Evolutionary conservation across 2,888 invertebrate species (phyloP).

Genomic region (Scaptomyza parva): DNA sequence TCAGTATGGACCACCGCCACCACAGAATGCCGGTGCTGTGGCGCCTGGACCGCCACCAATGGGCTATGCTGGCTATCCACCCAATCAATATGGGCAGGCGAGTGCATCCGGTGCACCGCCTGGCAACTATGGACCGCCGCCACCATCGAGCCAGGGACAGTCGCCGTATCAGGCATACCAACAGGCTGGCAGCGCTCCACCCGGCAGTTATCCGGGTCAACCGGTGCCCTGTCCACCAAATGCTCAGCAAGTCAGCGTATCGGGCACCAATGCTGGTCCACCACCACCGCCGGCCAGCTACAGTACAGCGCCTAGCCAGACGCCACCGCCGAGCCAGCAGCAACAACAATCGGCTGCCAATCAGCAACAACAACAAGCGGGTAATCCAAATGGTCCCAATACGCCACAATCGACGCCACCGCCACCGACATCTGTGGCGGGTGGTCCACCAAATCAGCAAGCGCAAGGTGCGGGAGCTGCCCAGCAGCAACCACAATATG

Average conservation of each 20-base stretch:
- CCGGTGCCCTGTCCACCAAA: conserved; percentile 67
- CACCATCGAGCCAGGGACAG: conserved; percentile 76
- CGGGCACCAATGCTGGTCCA: conserved; percentile 68
- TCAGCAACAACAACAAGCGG: conserved; percentile 53
- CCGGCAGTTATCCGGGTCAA: conserved; percentile 78
- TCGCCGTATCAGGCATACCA: conserved; percentile 85
- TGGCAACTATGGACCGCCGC: conserved; percentile 85
- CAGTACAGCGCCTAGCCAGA: conserved; percentile 85
- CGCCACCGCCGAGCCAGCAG: conserved; percentile 78
- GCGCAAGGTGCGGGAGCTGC: conserved; percentile 49
- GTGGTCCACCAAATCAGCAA: conserved; percentile 63
- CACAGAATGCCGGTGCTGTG: conserved; percentile 62
- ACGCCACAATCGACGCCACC: conserved; percentile 78
- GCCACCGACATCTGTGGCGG: conserved; percentile 54
- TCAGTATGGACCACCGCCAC: conserved; percentile 75
- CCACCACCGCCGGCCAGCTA: conserved; percentile 83
- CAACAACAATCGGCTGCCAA: conserved; percentile 83
- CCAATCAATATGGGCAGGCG: conserved; percentile 66
- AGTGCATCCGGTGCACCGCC: conserved; percentile 76
- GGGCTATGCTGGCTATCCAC: conserved; percentile 73
- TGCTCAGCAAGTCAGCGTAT: conserved; percentile 71
- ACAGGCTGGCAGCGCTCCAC: conserved; percentile 78
- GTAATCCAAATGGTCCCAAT: conserved; percentile 78
- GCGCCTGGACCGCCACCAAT: conserved; percentile 74
- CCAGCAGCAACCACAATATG: conserved; percentile 61